phyloP scores from a whole-genome alignment of 2,888 invertebrate genomes.

The Xanthia togata region DNA sequence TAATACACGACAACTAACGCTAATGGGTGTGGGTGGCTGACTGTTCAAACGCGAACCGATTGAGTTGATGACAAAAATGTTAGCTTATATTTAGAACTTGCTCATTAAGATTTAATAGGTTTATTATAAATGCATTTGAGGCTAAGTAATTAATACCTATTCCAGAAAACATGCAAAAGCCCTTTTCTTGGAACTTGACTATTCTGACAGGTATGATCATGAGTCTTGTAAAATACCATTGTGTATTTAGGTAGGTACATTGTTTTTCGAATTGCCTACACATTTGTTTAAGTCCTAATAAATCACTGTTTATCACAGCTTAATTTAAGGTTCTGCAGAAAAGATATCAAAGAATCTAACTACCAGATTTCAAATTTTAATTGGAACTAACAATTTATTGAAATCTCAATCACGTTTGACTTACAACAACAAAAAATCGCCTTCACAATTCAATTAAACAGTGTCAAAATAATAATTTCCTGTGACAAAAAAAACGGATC shows the following conservation, averaged over 20 bases:
- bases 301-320: not conserved
- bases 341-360: not conserved
- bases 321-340: not conserved
- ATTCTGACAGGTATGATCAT: not conserved
- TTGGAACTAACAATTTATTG: not conserved
- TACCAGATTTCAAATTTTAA: not conserved
- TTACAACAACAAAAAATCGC: constrained; percentile 5
- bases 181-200: not conserved
- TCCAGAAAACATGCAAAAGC: not conserved
- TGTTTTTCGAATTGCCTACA: not conserved
- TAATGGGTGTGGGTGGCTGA: constrained; percentile 72
- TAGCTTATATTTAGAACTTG: constrained; percentile 57
- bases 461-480: constrained; percentile 48
- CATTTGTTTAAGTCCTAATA: not conserved
- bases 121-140: constrained; percentile 44
- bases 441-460: constrained; percentile 29
- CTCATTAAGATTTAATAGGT: constrained; percentile 62
- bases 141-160: not conserved
- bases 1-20: constrained; percentile 77
- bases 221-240: not conserved
- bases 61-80: constrained; percentile 59
- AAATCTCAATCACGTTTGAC: not conserved
- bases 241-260: not conserved
- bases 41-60: constrained; percentile 65
- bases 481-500: constrained; percentile 37